Evolutionary conservation across 2,113 vertebrate genomes (phyloP).

Genomic region (Malurus alboscapulatus): DNA sequence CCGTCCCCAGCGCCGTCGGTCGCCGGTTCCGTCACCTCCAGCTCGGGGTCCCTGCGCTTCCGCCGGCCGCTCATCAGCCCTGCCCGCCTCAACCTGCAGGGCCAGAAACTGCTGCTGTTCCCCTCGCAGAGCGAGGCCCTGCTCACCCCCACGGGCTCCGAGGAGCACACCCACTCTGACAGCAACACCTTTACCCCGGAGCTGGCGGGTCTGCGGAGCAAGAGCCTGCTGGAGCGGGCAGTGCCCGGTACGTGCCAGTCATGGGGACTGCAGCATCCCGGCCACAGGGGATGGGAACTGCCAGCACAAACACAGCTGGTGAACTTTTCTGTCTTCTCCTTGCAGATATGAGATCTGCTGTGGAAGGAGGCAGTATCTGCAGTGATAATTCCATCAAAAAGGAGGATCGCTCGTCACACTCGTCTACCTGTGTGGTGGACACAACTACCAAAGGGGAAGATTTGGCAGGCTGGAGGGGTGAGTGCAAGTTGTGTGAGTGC

Average conservation of each 20-base stretch:
- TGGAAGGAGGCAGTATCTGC: slow-evolving; percentile 75
- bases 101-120: slow-evolving; percentile 86
- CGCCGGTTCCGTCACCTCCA: slow-evolving; percentile 86
- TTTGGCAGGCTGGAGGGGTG: slow-evolving; percentile 75
- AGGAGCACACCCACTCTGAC: slow-evolving; percentile 65
- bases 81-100: slow-evolving; percentile 87
- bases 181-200: slow-evolving; percentile 72
- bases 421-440: slow-evolving; percentile 87
- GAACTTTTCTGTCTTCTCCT: neutral
- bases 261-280: accelerated
- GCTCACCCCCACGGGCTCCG: slow-evolving; percentile 53
- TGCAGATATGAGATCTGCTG: slow-evolving; percentile 73
- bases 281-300: neutral
- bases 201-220: neutral
- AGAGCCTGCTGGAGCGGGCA: neutral
- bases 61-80: slow-evolving; percentile 95
- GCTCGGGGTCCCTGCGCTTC: slow-evolving; percentile 81
- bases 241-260: neutral
- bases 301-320: neutral
- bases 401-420: slow-evolving; percentile 80
- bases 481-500: neutral
- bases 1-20: slow-evolving; percentile 87
- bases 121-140: slow-evolving; percentile 44
- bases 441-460: slow-evolving; percentile 87
- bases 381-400: slow-evolving; percentile 74